Evolutionary conservation across 2,888 invertebrate species (phyloP), one percentile per base, ranked within the genome.

Genomic region (Agriopis aurantiaria): DNA sequence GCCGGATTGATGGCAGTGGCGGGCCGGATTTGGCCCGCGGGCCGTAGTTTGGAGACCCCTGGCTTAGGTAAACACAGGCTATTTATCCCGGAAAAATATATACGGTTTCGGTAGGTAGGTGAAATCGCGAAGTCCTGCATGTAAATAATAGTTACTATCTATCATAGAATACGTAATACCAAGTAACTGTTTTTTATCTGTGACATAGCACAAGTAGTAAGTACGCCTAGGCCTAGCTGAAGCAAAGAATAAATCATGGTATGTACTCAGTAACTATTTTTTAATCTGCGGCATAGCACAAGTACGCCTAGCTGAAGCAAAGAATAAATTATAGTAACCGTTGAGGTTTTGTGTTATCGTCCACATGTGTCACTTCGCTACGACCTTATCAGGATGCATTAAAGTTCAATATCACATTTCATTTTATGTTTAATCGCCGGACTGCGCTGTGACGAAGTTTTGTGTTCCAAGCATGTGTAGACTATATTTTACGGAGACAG

Each of bases 331-430:
- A 58, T 17, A 57, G 14, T 45, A 8, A 8, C 0, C 1, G 85
- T 81, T 74, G 85, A 89, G 89, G 89, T 89, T 88, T 89, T 81
- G 89, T 83, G 88, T 85, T 80, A 60, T 59, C 65, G 58, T 46
- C 17, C n/a, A 49, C 56, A 56, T 23, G 46, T 12, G 4, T n/a
- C 8, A 46, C n/a, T 51, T 49, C 70, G 74, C 70, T 74, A 59
- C 11, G 63, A 67, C 78, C 71, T 75, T 85, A 82, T 71, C 0
- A 0, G 12, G 1, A 23, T 7, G 49, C 17, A 0, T 57, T 83
- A 83, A 72, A 75, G 83, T 79, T 75, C 68, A 74, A 76, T 78
- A 75, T 82, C 51, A 60, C 65, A 56, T 55, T 57, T 53, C 46
- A 56, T 57, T 57, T 53, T 23, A 52, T 57, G 45, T 14, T 64